phyloP scores from a whole-genome alignment of 2,888 invertebrate species.

The Eurois occulta region DNA sequence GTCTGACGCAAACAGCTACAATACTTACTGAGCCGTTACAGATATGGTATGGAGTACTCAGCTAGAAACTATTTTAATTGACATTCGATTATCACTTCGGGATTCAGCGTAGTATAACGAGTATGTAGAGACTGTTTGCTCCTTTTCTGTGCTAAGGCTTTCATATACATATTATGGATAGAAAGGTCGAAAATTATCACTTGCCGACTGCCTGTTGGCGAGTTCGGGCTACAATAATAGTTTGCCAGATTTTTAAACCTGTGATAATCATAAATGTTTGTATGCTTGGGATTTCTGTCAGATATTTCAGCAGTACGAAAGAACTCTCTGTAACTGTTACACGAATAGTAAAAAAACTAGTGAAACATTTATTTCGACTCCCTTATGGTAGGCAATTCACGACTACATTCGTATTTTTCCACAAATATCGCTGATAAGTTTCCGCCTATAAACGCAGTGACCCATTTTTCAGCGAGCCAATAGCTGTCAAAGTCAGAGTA shows the following conservation, averaged over 20 bases:
- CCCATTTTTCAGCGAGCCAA: slow-evolving; percentile 61
- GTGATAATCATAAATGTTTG: neutral
- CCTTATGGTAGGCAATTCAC: neutral
- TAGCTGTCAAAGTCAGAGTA: slow-evolving; percentile 59
- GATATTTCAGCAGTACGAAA: neutral
- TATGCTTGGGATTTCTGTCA: too few relatives aligned
- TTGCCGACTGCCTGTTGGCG: neutral
- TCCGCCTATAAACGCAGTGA: slow-evolving; percentile 45
- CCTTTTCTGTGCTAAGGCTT: neutral
- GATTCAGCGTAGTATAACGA: neutral
- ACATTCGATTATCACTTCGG: slow-evolving; percentile 7
- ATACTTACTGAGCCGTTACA: slow-evolving; percentile 5
- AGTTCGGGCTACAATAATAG: neutral
- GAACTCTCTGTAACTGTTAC: neutral
- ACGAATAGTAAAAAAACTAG: neutral
- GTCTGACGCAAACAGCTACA: neutral
- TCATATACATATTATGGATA: too few relatives aligned
- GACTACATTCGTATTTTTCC: slow-evolving; percentile 26
- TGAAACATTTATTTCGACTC: neutral
- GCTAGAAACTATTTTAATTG: slow-evolving; percentile 22
- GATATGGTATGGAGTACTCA: slow-evolving; percentile 2
- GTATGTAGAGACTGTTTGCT: neutral
- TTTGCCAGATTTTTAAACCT: neutral
- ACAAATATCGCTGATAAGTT: slow-evolving; percentile 42
- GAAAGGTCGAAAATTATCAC: neutral